These are phyloP conservation scores for Forficula auricularia DNA, from an alignment of 1,140 invertebrate species.

Conservation along the genomic window DNA sequence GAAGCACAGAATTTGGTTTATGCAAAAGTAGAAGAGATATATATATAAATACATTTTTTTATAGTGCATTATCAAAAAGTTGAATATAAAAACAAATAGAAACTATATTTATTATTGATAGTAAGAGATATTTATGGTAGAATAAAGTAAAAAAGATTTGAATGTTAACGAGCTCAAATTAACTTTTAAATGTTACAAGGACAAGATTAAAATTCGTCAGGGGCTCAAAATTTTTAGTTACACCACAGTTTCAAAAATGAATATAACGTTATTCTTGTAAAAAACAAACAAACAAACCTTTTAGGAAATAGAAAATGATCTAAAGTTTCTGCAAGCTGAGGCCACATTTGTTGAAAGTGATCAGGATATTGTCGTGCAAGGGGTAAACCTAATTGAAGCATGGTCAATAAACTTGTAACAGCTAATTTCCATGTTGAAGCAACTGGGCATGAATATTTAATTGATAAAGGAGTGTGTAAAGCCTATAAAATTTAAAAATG, in stretches of 20 bases:
- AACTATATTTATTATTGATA: neutral
- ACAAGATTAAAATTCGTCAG: neutral
- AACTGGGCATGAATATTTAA: conserved; percentile 70
- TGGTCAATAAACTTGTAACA: conserved; percentile 55
- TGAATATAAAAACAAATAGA: no score
- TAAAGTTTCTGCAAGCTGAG: conserved; percentile 62
- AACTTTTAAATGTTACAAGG: neutral
- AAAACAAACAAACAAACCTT: conserved; percentile 29
- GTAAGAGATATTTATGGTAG: neutral
- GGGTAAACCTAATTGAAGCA: conserved; percentile 71
- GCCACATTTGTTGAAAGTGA: conserved; percentile 61
- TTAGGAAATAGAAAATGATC: conserved; percentile 83
- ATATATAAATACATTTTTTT: no score
- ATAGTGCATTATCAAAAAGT: no score
- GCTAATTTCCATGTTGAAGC: conserved; percentile 73
- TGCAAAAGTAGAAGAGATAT: no score
- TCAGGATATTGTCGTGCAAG: conserved; percentile 61
- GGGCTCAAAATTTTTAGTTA: no score
- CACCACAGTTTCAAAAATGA: no score
- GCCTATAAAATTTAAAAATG: conserved; percentile 33
- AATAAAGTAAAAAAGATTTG: neutral
- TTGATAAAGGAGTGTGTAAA: conserved; percentile 51
- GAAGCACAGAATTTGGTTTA: no score
- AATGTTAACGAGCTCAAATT: neutral
- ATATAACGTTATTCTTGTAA: no score